Evolutionary conservation across 1,140 invertebrate genomes (phyloP), one percentile per base, ranked within the genome.

Genomic region (Thalassaphorura encarpata): DNA sequence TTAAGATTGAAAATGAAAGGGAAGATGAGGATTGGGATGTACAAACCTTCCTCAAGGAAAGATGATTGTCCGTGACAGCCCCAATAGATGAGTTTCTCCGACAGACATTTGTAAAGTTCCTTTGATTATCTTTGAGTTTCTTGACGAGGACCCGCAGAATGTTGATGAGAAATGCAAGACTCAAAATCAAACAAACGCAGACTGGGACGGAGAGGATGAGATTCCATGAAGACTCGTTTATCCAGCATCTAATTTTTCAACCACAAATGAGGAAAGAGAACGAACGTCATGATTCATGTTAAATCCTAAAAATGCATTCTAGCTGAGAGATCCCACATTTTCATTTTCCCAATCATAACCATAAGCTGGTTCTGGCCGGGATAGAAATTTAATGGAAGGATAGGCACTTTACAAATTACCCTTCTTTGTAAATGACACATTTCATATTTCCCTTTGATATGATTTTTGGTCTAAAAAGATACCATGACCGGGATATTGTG

Each of bases 91-190:
- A 64, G 33, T 57, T 52, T 8, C 54, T 31, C 18, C 62, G 29
- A 6, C 39, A 48, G 13, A 54, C 56, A 33, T 55, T 59, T 11
- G 31, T 57, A 39, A 65, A 65, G 27, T 49, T 56, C 33, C 56
- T 52, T 56, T 61, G 56, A 46, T 60, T 61, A 29, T 63, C 65
- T 45, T 72, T 66, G 48, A 79, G 65, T 64, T 79, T 79, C 28
- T 31, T 21, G 15, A 77, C 70, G 33, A 79, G 67, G 3, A 79
- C 72, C 29, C 76, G 68, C 24, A 79, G 72, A 40, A 79, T 78
- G 68, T 78, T 78, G 57, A 76, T 69, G 31, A 79, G 67, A 64
- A 79, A 78, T 27, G 75, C 61, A n/a, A 78, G 65, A 66, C 78
- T 78, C 1, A 76, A 58, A 68, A 75, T 66, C 60, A 75, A 52